Evolutionary conservation across 2,113 vertebrate genomes (phyloP).

Genomic region (Macroglossus sobrinus): DNA sequence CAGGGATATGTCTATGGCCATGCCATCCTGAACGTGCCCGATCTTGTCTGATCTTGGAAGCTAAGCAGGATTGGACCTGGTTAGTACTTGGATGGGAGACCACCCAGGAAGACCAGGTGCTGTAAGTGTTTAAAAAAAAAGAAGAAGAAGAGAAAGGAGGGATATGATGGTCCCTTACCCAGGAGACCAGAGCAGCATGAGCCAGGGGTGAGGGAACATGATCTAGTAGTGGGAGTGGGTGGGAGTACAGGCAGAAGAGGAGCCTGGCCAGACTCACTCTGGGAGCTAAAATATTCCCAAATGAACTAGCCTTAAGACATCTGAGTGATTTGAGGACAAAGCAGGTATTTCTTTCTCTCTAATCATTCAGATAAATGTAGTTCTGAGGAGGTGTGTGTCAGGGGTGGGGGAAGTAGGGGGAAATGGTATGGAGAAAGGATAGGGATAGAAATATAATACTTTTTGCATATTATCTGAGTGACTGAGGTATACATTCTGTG

Average conservation of each 20-base stretch:
- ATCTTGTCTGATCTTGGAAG: too few species aligned
- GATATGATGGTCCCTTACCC: background rate
- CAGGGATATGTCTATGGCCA: background rate
- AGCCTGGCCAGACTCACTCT: background rate
- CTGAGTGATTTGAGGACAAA: slow-evolving; percentile 28
- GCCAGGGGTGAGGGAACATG: accelerated
- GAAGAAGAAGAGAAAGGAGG: background rate
- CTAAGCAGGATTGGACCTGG: too few species aligned
- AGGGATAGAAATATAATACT: background rate
- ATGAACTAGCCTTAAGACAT: background rate
- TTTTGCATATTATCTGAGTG: background rate
- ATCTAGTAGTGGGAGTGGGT: accelerated
- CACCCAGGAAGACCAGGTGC: too few species aligned
- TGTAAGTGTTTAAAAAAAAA: too few species aligned
- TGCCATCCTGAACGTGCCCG: too few species aligned
- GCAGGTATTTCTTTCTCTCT: background rate
- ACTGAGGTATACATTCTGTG: background rate
- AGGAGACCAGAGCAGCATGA: background rate
- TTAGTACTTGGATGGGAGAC: too few species aligned
- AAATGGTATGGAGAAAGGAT: background rate
- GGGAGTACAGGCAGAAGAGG: background rate
- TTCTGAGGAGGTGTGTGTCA: background rate
- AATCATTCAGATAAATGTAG: slow-evolving; percentile 25
- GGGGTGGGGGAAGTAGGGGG: background rate
- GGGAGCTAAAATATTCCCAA: background rate